Base-by-base conservation (phyloP, 2,888 invertebrate species). In the Mamestra brassicae region DNA sequence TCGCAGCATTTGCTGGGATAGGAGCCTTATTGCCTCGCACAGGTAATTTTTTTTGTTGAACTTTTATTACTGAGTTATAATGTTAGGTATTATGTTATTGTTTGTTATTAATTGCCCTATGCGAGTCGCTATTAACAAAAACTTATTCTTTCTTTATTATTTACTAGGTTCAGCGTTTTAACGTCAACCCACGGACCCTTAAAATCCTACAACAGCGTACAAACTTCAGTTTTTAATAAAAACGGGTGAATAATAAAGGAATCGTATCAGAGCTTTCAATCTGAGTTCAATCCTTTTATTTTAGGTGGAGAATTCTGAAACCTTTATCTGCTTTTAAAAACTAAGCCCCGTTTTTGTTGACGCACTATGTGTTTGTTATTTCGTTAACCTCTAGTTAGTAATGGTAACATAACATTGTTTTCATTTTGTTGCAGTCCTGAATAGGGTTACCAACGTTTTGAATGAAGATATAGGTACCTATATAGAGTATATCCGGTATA, bases 211-310 rank as follows among this genome's bases (percentile, higher is more conserved):
- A 78, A 78, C 64, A 58, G 76, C 77, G 66, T 73, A 71, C 78
- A 86, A 78, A 79, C 76, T 86, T 76, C 82, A 81, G 83, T 81
- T 84, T 86, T 88, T 84, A 80, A 81, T 88, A 84, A 87, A 84
- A 87, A 78, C 80, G 64, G 64, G 62, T 47, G 61, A 57, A 76
- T 77, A 80, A 87, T 76, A 83, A 71, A 81, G 61, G 64, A 84
- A 78, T 63, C 57, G 61, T 65, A 73, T 74, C 75, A 55, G 67
- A 78, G 75, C 76, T 86, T 87, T 81, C 86, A 83, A 87, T 87
- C 86, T 66, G 61, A 63, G n/a, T 60, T 42, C n/a, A 63, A 64
- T 15, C 57, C 3, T 62, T 82, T 77, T 85, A 58, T 73, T 81
- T 77, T 74, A 62, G 26, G 7, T 61, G 13, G 71, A 62, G 64